These are phyloP conservation scores for Cervus canadensis DNA, from an alignment of 2,113 vertebrate genomes.

Conservation along the genomic window DNA sequence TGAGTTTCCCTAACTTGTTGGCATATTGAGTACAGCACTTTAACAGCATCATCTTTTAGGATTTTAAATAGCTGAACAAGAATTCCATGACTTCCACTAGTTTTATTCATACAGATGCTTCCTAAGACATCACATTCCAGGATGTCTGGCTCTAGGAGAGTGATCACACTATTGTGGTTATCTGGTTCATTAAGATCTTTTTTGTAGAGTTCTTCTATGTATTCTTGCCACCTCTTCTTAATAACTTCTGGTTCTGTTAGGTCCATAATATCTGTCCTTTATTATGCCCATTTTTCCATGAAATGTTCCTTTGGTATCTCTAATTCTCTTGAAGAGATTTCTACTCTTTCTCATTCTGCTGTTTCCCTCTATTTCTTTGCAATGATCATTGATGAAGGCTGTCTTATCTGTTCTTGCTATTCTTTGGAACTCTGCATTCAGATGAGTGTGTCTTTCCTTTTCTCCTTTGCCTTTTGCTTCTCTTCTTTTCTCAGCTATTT, in stretches of 20 bases:
- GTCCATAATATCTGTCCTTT: not conserved
- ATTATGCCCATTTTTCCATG: not conserved
- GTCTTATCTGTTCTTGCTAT: not conserved
- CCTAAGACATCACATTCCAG: not conserved
- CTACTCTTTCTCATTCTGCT: not conserved
- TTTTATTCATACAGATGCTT: not conserved
- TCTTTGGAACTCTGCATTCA: not conserved
- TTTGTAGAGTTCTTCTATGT: not conserved
- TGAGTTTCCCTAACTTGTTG: not conserved
- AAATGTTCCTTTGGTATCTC: not conserved
- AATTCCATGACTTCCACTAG: not conserved
- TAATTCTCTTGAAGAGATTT: not conserved
- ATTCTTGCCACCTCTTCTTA: not conserved
- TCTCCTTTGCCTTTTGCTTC: not conserved
- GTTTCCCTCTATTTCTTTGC: not conserved
- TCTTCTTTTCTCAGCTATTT: not conserved
- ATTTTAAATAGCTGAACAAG: not conserved
- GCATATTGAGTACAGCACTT: not conserved
- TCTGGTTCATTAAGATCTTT: not conserved
- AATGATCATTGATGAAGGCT: not conserved
- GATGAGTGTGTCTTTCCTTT: not conserved
- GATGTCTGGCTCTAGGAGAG: not conserved
- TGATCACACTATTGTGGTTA: not conserved
- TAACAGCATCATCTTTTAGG: not conserved
- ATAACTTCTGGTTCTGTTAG: not conserved